Evolutionary conservation across 2,888 invertebrate species (phyloP).

Genomic region (Oxyteleia sp.): DNA sequence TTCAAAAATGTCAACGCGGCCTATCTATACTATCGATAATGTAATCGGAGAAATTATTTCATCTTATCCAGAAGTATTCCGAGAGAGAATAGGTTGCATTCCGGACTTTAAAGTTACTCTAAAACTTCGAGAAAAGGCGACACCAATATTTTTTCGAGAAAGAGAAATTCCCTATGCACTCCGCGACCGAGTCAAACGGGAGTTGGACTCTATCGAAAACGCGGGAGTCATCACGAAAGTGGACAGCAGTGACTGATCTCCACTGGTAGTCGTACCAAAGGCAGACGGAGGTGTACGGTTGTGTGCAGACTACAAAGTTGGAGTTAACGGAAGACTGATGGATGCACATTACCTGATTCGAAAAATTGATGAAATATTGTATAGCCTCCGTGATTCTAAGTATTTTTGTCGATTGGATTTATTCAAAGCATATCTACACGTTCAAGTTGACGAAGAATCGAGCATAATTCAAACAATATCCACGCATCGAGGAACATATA

Average conservation of each 20-base stretch:
- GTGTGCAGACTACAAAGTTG: conserved; percentile 49
- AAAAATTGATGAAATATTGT: conserved; percentile 43
- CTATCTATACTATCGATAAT: too few species aligned
- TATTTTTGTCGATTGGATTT: conserved; percentile 50
- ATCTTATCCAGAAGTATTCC: conserved; percentile 35
- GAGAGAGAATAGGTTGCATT: conserved; percentile 42
- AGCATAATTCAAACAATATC: conserved; percentile 56
- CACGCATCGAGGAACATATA: conserved; percentile 55
- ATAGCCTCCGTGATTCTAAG: conserved; percentile 29
- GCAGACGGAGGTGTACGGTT: conserved; percentile 35
- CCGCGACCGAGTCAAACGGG: conserved; percentile 12
- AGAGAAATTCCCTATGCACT: conserved; percentile 48
- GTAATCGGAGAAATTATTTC: conserved; percentile 43
- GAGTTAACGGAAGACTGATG: conserved; percentile 39
- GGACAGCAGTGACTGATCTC: conserved; percentile 44
- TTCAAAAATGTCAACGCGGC: too few species aligned
- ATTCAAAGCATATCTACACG: conserved; percentile 48
- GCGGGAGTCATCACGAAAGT: conserved; percentile 41
- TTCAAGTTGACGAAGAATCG: conserved; percentile 51
- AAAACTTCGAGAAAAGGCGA: conserved; percentile 29
- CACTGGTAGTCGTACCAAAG: conserved; percentile 39
- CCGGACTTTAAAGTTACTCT: conserved; percentile 20
- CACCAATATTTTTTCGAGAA: conserved; percentile 38
- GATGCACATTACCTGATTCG: conserved; percentile 51
- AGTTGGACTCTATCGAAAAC: conserved; percentile 35